phyloP scores from a whole-genome alignment of 2,797 vertebrate species.

The Hipposideros larvatus region DNA sequence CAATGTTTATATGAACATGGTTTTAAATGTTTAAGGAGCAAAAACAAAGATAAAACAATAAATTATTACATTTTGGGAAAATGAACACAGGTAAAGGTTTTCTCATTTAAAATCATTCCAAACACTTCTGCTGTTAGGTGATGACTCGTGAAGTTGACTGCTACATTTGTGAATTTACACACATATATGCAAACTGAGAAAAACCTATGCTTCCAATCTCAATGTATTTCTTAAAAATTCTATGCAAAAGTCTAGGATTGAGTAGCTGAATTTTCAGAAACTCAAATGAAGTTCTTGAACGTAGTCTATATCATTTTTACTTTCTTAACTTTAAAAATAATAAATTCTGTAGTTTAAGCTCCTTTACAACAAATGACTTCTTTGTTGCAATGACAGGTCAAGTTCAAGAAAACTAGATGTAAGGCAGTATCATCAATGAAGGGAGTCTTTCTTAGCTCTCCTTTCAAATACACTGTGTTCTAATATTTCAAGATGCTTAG shows the following conservation, averaged over 20 bases:
- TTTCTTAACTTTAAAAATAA: conserved; percentile 44
- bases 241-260: not conserved
- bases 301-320: not conserved
- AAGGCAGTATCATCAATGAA: not conserved
- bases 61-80: not conserved
- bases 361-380: conserved; percentile 19
- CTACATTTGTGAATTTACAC: not conserved
- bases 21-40: conserved; percentile 41
- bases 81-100: not conserved
- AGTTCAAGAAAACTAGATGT: conserved; percentile 2
- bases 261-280: conserved; percentile 64
- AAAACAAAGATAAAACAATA: conserved; percentile 14
- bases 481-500: not conserved
- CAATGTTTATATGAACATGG: not conserved
- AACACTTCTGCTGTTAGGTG: not conserved
- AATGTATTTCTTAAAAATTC: not conserved
- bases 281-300: not conserved
- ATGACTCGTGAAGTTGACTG: not conserved
- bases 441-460: not conserved
- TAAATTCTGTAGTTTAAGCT: conserved; percentile 22
- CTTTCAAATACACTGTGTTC: not conserved
- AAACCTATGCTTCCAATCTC: not conserved
- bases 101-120: conserved; percentile 1
- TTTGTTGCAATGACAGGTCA: not conserved
- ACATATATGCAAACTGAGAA: not conserved